phyloP scores from a whole-genome alignment of 2,888 invertebrate species.

The Unio pictorum region DNA sequence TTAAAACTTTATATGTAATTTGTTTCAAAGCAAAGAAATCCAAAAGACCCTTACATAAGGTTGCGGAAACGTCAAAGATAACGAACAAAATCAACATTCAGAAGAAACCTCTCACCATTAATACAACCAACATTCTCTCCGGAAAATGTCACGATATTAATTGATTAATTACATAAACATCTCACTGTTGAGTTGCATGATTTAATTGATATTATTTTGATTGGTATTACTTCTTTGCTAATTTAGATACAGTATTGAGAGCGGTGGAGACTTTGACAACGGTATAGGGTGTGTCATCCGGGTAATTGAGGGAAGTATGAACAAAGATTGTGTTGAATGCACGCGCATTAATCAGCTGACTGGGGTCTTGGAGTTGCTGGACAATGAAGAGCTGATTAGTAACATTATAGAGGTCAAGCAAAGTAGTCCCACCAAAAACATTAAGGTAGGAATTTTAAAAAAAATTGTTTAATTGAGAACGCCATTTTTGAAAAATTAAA shows the following conservation, averaged over 20 bases:
- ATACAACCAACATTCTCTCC: no score
- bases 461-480: neutral
- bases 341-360: constrained; percentile 47
- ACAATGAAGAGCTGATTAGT: constrained; percentile 64
- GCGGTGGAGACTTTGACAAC: constrained; percentile 53
- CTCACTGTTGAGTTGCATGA: no score
- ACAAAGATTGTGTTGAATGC: constrained; percentile 50
- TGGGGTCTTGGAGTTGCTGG: constrained; percentile 40
- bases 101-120: no score
- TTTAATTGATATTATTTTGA: no score
- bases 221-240: neutral
- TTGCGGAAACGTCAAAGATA: no score
- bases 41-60: no score
- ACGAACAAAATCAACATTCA: no score
- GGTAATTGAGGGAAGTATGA: constrained; percentile 49
- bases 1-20: no score
- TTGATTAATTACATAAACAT: no score
- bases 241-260: constrained; percentile 17
- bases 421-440: constrained; percentile 25
- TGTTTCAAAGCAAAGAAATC: no score
- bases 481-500: neutral
- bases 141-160: no score
- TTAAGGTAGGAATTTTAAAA: constrained; percentile 27
- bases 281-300: constrained; percentile 60
- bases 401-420: constrained; percentile 56